A percentile compares a stretch with the other conserved stretches of the same genome.
phyloP scores from a whole-genome alignment of 2,888 invertebrate genomes.

The Tenthredo mesomela region DNA sequence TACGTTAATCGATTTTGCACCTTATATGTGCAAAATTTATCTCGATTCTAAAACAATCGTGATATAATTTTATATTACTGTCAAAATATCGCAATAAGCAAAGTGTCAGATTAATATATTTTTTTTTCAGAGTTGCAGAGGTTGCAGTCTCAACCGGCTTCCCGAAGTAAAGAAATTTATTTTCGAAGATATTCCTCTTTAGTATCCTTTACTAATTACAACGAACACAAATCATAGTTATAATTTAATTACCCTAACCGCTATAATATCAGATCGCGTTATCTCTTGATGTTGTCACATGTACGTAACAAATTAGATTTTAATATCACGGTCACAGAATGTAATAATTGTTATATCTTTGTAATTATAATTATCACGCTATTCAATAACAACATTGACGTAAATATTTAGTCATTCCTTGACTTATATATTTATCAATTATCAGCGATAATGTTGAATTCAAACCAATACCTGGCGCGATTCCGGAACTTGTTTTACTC shows the following conservation, averaged over 20 bases:
- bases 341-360: background rate
- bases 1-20: background rate
- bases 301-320: background rate
- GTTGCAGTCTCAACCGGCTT: conserved; percentile 84
- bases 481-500: conserved; percentile 83
- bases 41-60: background rate
- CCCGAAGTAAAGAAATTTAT: conserved; percentile 85
- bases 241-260: background rate
- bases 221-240: background rate
- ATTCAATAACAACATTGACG: background rate
- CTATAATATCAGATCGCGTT: background rate
- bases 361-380: background rate
- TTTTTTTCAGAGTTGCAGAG: conserved; percentile 83
- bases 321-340: background rate
- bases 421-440: conserved; percentile 58
- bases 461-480: conserved; percentile 84
- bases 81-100: background rate
- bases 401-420: conserved; percentile 50
- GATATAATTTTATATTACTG: background rate
- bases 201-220: conserved; percentile 77
- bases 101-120: background rate
- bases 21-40: background rate
- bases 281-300: background rate
- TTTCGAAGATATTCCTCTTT: conserved; percentile 84
- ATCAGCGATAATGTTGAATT: conserved; percentile 80